Percentiles rank a stretch among this genome's conserved stretches.
Conservation (phyloP, 2,888 invertebrate species). For the Apocheima hispidaria region DNA sequence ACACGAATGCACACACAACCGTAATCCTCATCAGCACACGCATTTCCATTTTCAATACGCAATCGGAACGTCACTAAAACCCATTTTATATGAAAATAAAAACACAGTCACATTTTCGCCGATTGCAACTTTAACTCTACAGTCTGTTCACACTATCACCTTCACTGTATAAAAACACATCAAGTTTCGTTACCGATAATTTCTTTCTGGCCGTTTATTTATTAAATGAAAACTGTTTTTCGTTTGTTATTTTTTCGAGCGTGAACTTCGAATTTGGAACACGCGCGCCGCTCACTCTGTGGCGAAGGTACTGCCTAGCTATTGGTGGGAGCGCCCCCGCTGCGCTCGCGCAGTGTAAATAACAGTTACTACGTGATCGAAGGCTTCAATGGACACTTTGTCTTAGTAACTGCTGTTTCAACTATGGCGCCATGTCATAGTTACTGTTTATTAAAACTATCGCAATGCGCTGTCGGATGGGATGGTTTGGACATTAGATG, state of each 20-base stretch:
- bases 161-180: slow-evolving; percentile 41
- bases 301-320: slow-evolving; percentile 70
- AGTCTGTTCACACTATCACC: slow-evolving; percentile 40
- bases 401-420: not conserved
- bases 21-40: slow-evolving; percentile 74
- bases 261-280: slow-evolving; percentile 52
- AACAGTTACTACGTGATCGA: slow-evolving; percentile 2
- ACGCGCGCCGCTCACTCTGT: slow-evolving; percentile 63
- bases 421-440: slow-evolving; percentile 40
- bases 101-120: slow-evolving; percentile 82
- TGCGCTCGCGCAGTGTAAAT: slow-evolving; percentile 60
- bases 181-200: slow-evolving; percentile 40
- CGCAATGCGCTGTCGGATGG: slow-evolving; percentile 51
- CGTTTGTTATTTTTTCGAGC: slow-evolving; percentile 53
- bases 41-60: slow-evolving; percentile 72
- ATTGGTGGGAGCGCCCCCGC: slow-evolving; percentile 60
- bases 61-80: slow-evolving; percentile 58
- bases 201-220: slow-evolving; percentile 35
- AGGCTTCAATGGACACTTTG: slow-evolving; percentile 58
- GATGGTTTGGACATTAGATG: slow-evolving; percentile 56
- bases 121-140: slow-evolving; percentile 55
- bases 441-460: slow-evolving; percentile 4
- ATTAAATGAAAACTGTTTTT: slow-evolving; percentile 40
- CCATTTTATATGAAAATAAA: slow-evolving; percentile 69
- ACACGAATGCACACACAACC: slow-evolving; percentile 71